These are phyloP conservation scores for Rhamnusium bicolor DNA, from an alignment of 2,888 invertebrate genomes.

Conservation along the genomic window DNA sequence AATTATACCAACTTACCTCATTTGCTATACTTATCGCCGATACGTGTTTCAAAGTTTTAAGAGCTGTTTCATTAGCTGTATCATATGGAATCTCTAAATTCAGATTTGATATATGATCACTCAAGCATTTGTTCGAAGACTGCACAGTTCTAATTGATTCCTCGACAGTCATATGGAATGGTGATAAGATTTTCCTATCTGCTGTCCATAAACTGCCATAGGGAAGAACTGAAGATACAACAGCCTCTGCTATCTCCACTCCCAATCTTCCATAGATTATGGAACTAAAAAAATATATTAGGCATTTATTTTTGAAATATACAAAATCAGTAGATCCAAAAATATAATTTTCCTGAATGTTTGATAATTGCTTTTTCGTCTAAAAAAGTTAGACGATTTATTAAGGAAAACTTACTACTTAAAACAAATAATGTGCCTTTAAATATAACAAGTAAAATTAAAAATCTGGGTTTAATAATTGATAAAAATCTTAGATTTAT, in stretches of 20 bases:
- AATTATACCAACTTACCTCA: conserved; percentile 60
- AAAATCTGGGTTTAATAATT: too few species aligned
- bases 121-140: conserved; percentile 56
- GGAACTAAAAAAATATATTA: conserved; percentile 63
- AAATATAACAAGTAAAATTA: too few species aligned
- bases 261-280: conserved; percentile 72
- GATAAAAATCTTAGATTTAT: too few species aligned
- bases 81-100: conserved; percentile 52
- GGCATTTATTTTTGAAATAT: too few species aligned
- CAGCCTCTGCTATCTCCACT: conserved; percentile 70
- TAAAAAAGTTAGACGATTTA: too few species aligned
- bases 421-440: too few species aligned
- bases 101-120: conserved; percentile 54
- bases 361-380: too few species aligned
- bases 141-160: conserved; percentile 60
- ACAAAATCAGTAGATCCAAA: too few species aligned
- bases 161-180: conserved; percentile 66
- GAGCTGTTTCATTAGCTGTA: conserved; percentile 62
- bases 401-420: too few species aligned
- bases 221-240: conserved; percentile 70
- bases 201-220: conserved; percentile 67
- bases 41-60: conserved; percentile 63
- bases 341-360: too few species aligned
- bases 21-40: conserved; percentile 66
- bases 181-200: conserved; percentile 69